phyloP scores from a whole-genome alignment of 2,113 vertebrate genomes.

The Herpetotheres cachinnans region DNA sequence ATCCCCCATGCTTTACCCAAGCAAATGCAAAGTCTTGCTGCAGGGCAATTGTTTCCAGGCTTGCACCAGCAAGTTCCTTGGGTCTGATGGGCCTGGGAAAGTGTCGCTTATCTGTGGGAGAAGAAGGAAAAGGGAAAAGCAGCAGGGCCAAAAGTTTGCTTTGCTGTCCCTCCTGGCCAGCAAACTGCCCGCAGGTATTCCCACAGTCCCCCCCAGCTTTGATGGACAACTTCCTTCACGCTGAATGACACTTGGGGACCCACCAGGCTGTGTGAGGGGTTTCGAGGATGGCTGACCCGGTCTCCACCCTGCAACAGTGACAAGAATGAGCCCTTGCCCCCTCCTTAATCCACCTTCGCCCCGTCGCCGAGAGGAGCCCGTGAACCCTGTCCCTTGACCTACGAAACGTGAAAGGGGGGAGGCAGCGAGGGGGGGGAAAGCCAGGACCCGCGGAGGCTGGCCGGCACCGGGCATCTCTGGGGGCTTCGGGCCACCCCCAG shows the following conservation, averaged over 20 bases:
- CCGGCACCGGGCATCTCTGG: neutral
- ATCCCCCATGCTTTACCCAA: neutral
- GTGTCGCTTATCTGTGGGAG: fast-evolving
- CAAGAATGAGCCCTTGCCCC: constrained; percentile 55
- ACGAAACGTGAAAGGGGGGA: neutral
- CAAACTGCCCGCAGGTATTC: neutral
- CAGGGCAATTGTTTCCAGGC: neutral
- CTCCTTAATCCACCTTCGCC: neutral
- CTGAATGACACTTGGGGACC: constrained; percentile 63
- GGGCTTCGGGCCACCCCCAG: constrained; percentile 22
- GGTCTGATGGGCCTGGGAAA: neutral
- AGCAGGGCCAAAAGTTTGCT: neutral
- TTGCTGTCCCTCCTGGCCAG: neutral
- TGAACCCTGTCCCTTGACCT: constrained; percentile 60
- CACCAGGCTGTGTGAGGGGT: neutral
- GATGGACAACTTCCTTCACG: constrained; percentile 57
- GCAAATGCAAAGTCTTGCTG: neutral
- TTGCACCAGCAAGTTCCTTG: neutral
- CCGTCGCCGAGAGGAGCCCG: neutral
- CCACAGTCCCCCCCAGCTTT: neutral
- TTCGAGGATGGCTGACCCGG: neutral
- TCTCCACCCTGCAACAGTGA: neutral
- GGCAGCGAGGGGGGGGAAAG: neutral
- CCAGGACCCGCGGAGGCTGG: neutral
- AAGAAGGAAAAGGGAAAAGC: neutral